A percentile compares a stretch with the other conserved stretches of the same genome.
phyloP scores from a whole-genome alignment of 2,113 vertebrate genomes.

The Pelodiscus sinensis region DNA sequence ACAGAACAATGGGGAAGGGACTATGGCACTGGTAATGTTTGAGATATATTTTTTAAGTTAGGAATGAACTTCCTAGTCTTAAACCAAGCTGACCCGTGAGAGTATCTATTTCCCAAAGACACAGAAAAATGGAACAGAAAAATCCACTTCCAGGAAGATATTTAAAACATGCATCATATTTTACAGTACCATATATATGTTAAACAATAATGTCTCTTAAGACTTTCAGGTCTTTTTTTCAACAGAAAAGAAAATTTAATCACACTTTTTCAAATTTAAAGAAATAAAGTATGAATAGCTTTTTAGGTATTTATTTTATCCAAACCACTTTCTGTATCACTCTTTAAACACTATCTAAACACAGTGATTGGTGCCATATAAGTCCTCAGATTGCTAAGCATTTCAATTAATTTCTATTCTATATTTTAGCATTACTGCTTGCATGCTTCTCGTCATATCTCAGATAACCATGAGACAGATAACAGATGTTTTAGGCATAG shows the following conservation, averaged over 20 bases:
- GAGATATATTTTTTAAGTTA: not conserved
- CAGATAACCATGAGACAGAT: not conserved
- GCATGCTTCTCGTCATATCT: not conserved
- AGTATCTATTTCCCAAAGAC: conserved; percentile 13
- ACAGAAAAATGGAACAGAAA: not conserved
- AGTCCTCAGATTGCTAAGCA: not conserved
- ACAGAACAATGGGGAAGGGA: conserved; percentile 30
- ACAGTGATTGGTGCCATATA: not conserved
- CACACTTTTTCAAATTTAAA: conserved; percentile 11
- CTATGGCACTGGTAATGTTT: not conserved
- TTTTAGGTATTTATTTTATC: not conserved
- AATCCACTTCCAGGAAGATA: not conserved
- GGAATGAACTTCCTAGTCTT: conserved; percentile 10
- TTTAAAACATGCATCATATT: conserved; percentile 7
- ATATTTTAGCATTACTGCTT: not conserved
- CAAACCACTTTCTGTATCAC: not conserved
- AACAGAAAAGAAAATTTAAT: not conserved
- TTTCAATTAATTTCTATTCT: not conserved
- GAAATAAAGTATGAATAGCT: not conserved
- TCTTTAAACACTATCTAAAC: not conserved
- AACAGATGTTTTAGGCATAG: not conserved
- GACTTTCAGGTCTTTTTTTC: not conserved
- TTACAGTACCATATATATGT: not conserved
- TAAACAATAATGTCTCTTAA: not conserved
- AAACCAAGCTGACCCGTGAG: not conserved